Conservation (phyloP, 2,113 vertebrate genomes). For the Circaetus gallicus region DNA sequence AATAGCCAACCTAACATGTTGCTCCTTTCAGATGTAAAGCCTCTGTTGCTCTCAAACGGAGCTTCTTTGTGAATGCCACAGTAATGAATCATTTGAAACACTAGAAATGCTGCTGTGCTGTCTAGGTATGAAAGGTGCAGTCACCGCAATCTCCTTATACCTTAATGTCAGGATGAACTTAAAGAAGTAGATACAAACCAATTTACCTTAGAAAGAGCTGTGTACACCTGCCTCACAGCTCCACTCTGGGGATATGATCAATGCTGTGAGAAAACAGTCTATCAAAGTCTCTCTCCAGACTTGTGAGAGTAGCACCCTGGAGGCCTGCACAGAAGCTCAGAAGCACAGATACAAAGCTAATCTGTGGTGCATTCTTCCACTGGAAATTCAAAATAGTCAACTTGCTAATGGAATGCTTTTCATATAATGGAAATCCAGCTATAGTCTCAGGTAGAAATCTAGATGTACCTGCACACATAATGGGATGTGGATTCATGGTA, state of each 20-base stretch:
- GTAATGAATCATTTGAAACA: neutral
- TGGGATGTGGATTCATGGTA: neutral
- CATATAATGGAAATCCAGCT: neutral
- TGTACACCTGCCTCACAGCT: neutral
- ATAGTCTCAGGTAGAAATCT: neutral
- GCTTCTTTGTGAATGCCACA: neutral
- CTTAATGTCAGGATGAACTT: neutral
- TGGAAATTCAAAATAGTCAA: neutral
- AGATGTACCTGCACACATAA: neutral
- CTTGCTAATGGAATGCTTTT: neutral
- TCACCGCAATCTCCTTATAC: neutral
- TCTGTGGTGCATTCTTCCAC: neutral
- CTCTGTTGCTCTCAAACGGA: neutral
- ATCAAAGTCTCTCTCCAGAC: neutral
- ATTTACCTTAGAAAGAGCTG: neutral
- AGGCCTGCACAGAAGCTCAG: neutral
- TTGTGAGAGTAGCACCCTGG: neutral
- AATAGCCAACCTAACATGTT: neutral
- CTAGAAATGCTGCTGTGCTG: neutral
- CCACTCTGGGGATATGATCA: too few species aligned
- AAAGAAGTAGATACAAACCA: neutral
- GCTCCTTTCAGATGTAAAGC: neutral
- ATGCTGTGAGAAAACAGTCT: neutral
- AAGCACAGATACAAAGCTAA: neutral
- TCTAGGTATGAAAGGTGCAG: neutral